Evolutionary conservation across 2,888 invertebrate genomes (phyloP).

Genomic region (Melieria omissa): DNA sequence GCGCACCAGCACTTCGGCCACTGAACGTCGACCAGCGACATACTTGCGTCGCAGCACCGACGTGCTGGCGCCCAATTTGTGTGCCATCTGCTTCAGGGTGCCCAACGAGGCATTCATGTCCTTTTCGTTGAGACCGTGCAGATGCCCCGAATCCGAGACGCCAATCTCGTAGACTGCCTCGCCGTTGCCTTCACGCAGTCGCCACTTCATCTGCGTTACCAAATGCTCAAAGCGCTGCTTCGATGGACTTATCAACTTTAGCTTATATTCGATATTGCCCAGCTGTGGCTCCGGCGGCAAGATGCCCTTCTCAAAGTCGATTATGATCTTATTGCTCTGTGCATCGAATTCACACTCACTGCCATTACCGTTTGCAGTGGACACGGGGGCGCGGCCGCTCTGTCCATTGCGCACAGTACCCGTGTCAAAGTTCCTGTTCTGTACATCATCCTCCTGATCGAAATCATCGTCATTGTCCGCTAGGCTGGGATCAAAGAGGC

Average conservation of each 20-base stretch:
- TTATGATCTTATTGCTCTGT: constrained; percentile 59
- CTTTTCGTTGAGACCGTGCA: constrained; percentile 83
- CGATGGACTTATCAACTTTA: constrained; percentile 92
- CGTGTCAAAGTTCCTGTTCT: constrained; percentile 50
- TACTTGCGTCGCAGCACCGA: constrained; percentile 77
- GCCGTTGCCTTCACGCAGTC: constrained; percentile 94
- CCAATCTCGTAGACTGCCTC: constrained; percentile 98
- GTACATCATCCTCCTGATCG: constrained; percentile 59
- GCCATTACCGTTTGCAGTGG: constrained; percentile 48
- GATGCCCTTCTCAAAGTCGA: constrained; percentile 72
- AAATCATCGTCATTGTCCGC: constrained; percentile 62
- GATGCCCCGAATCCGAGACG: constrained; percentile 87
- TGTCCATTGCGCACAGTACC: constrained; percentile 42
- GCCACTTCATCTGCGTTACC: constrained; percentile 99
- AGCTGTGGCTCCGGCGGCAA: constrained; percentile 93
- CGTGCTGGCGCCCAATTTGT: constrained; percentile 84
- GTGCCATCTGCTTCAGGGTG: constrained; percentile 90
- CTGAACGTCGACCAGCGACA: constrained; percentile 71
- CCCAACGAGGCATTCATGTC: constrained; percentile 89
- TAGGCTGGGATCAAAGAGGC: constrained; percentile 78
- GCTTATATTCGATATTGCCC: constrained; percentile 96
- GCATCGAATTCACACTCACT: constrained; percentile 51
- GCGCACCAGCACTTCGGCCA: constrained; percentile 89
- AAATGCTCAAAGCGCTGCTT: constrained; percentile 93
- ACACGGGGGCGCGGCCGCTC: constrained; percentile 38